Base-by-base conservation (phyloP, 2,888 invertebrate genomes). In the Phasia obesa region DNA sequence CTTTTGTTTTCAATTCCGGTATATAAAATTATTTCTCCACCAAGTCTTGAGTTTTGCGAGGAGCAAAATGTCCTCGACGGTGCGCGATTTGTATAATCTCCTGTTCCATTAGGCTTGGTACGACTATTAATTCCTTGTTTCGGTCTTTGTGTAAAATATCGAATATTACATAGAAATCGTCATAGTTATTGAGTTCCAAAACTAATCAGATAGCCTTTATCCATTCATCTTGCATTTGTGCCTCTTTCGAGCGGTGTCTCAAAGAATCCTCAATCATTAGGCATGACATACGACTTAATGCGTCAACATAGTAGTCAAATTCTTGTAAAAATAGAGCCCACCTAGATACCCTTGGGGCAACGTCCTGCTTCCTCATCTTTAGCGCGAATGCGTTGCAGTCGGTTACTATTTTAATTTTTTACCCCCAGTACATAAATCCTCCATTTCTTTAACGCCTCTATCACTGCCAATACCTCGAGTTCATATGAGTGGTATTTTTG, bases 1-100 rank as follows among this genome's bases (percentile, higher is more conserved):
- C 73, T 69, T 87, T 89, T 4, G 59, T 19, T 21, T 69, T 75
- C 80, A 27, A 4, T 4, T 27, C 27, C 3, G 27, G 27, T 27
- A 4, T 27, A 27, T 4, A 27, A 27, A n/a, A n/a, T n/a, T n/a
- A n/a, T n/a, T n/a, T n/a, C n/a, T n/a, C n/a, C n/a, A n/a, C n/a
- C n/a, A n/a, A n/a, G 27, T 27, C 77, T 25, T 84, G 85, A 0
- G 84, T 88, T 64, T 88, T 90, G n/a, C 83, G 87, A 4, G 76
- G 84, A 0, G 85, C 85, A 85, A 90, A 90, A 86, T 91, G 90
- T 21, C 90, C 90, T 42, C 85, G 84, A 59, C 88, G 88, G 81
- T 91, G 90, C 0, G 86, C 86, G 21, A 77, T 86, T 67, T 84
- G 84, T 11, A 91, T 90, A 5, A 92, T 86, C 75, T 90, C 87